These are phyloP conservation scores for Ischnura elegans DNA, from an alignment of 2,888 invertebrate species.

Conservation along the genomic window DNA sequence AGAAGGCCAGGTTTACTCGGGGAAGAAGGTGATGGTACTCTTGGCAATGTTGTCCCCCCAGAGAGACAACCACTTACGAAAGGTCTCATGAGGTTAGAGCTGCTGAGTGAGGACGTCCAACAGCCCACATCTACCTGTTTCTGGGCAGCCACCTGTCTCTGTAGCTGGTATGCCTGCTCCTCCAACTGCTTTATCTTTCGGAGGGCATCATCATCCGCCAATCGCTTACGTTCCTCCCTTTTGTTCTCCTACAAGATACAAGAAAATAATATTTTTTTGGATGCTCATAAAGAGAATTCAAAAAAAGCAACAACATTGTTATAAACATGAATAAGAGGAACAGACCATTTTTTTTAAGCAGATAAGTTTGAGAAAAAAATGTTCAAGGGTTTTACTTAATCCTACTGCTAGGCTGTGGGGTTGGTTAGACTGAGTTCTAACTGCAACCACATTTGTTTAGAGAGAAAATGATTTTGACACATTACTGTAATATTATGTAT, in stretches of 20 bases:
- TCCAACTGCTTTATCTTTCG: slow-evolving; percentile 96
- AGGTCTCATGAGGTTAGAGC: slow-evolving; percentile 72
- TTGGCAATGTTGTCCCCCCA: slow-evolving; percentile 64
- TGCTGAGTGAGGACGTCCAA: slow-evolving; percentile 72
- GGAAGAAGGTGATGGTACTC: slow-evolving; percentile 13
- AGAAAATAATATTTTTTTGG: no score
- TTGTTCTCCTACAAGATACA: slow-evolving; percentile 87
- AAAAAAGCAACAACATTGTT: no score
- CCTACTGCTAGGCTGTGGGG: no score
- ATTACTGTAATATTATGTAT: no score
- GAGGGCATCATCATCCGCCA: slow-evolving; percentile 96
- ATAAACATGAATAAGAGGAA: no score
- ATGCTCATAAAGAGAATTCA: no score
- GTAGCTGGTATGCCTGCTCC: slow-evolving; percentile 94
- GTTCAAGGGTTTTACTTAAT: no score
- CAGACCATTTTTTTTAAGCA: no score
- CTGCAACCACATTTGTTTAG: no score
- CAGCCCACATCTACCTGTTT: slow-evolving; percentile 83
- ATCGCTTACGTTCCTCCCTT: slow-evolving; percentile 92
- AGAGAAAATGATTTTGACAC: no score
- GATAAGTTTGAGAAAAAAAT: no score
- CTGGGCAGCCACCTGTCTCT: slow-evolving; percentile 93
- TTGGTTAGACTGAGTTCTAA: no score
- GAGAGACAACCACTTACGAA: slow-evolving; percentile 72
- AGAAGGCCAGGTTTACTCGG: slow-evolving; percentile 29